These are phyloP conservation scores for Vanessa tameamea DNA, from an alignment of 1,140 invertebrate genomes.

Conservation along the genomic window DNA sequence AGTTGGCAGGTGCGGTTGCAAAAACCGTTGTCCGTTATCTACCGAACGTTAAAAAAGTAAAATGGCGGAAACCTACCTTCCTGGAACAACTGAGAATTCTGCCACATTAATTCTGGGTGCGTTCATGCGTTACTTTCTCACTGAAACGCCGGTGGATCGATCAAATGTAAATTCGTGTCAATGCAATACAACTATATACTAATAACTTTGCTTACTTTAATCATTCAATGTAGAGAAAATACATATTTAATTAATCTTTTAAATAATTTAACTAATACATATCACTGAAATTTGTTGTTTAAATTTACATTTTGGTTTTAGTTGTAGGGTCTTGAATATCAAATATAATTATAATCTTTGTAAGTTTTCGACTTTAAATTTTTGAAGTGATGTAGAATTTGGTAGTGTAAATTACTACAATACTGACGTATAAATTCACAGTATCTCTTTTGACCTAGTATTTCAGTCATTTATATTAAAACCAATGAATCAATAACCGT, in stretches of 20 bases:
- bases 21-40: slow-evolving; percentile 56
- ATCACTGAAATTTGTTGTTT: no score
- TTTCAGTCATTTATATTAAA: slow-evolving; percentile 10
- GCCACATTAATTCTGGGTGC: slow-evolving; percentile 58
- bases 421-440: no score
- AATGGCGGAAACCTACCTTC: slow-evolving; percentile 51
- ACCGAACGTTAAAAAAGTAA: slow-evolving; percentile 36
- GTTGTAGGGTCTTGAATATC: no score
- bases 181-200: not conserved
- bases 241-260: no score
- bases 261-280: no score
- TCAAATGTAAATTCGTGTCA: slow-evolving; percentile 50
- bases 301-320: no score
- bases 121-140: slow-evolving; percentile 63
- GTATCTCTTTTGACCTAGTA: not conserved
- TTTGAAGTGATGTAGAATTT: not conserved
- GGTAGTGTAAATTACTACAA: no score
- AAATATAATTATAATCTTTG: no score
- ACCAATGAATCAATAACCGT: slow-evolving; percentile 24
- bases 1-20: slow-evolving; percentile 37
- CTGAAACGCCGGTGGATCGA: slow-evolving; percentile 49
- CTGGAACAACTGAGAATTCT: slow-evolving; percentile 60
- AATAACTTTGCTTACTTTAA: not conserved
- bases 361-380: no score
- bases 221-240: not conserved